phyloP scores from a whole-genome alignment of 2,888 invertebrate genomes.

The Sphaerophoria rueppellii region DNA sequence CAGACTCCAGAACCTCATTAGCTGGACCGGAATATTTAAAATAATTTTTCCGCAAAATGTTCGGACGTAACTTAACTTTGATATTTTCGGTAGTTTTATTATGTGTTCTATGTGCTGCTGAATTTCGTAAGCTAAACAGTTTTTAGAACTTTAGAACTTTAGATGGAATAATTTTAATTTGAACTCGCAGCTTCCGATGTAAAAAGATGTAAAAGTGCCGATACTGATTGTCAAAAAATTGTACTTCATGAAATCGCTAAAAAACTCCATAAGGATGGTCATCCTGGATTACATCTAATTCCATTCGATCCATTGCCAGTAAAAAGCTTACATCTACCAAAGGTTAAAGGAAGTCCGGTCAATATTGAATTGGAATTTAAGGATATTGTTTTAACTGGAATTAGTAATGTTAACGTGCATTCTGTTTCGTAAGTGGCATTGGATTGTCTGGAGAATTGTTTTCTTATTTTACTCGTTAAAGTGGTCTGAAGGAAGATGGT shows the following conservation, averaged over 20 bases:
- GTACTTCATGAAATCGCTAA: constrained; percentile 23
- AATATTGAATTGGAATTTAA: constrained; percentile 78
- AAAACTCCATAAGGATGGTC: constrained; percentile 72
- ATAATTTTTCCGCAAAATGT: constrained; percentile 30
- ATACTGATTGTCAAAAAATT: constrained; percentile 18
- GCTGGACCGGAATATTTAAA: not conserved
- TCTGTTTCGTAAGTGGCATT: constrained; percentile 75
- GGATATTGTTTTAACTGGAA: constrained; percentile 77
- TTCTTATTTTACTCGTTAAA: constrained; percentile 22
- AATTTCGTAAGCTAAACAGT: constrained; percentile 42
- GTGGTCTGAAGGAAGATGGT: constrained; percentile 43
- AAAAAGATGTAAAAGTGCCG: constrained; percentile 27
- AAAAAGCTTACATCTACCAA: constrained; percentile 76
- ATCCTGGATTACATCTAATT: constrained; percentile 77
- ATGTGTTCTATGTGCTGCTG: not conserved
- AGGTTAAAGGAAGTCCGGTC: constrained; percentile 78
- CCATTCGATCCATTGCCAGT: constrained; percentile 79
- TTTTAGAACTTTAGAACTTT: not conserved
- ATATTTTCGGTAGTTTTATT: constrained; percentile 15
- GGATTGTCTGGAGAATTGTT: not conserved
- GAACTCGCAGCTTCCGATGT: constrained; percentile 48
- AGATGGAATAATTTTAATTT: not conserved
- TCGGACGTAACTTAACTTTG: constrained; percentile 4
- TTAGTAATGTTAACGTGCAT: constrained; percentile 73
- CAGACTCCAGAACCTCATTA: constrained; percentile 1